Evolutionary conservation across 2,888 invertebrate genomes (phyloP).

Genomic region (Leptopilina syphax): DNA sequence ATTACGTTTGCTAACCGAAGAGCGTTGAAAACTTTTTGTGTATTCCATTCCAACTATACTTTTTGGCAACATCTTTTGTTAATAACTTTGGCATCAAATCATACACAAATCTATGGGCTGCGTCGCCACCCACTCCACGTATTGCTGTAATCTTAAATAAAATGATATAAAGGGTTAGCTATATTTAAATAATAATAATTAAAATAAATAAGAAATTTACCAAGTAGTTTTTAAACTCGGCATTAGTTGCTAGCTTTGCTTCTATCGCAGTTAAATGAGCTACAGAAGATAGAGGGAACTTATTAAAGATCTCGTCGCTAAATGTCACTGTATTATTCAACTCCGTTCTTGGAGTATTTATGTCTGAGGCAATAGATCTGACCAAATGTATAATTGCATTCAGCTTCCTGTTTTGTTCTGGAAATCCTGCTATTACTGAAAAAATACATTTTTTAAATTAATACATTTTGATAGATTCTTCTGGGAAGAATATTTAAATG

Average conservation of each 20-base stretch:
- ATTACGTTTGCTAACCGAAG: background rate
- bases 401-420: background rate
- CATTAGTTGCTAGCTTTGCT: background rate
- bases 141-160: background rate
- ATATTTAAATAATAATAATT: background rate
- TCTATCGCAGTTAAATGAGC: background rate
- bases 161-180: background rate
- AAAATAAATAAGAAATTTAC: background rate
- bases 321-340: background rate
- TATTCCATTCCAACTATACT: background rate
- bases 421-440: background rate
- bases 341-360: background rate
- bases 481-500: too few species aligned
- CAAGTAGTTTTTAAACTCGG: background rate
- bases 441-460: background rate
- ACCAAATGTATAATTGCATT: background rate
- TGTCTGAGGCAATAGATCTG: background rate
- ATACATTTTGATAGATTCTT: too few species aligned
- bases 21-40: background rate
- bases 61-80: background rate
- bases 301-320: background rate
- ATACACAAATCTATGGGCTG: constrained; percentile 6
- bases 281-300: background rate
- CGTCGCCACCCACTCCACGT: background rate
- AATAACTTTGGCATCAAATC: background rate